Base-by-base conservation (phyloP, 2,888 invertebrate genomes). In the Cephus nigrinus region DNA sequence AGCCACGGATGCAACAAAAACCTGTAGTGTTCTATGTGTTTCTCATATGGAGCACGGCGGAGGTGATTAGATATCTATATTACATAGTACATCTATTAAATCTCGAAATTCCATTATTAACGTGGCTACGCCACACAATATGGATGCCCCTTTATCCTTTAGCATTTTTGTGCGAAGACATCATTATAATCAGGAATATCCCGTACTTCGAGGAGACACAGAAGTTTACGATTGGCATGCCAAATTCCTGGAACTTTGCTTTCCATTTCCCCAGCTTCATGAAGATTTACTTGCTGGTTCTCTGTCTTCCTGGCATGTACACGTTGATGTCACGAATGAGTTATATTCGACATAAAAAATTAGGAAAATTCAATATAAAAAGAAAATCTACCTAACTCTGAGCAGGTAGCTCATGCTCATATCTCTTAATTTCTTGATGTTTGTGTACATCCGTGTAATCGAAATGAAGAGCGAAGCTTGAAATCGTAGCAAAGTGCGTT, bases 141-240 rank as follows among this genome's bases (percentile, higher is more conserved):
- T 99, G 98, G 98, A 97, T 99, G 83, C 95, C 97, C 0, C 93
- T 98, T 0, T 99, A 98, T 91, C 99, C 99, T 0, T 89, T 98
- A 69, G 98, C 98, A 11, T 95, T 98, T 84, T 88, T 97, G 1
- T 96, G 97, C 87, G 98, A 99, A 93, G 96, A 97, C 0, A 94
- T 96, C 4, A 94, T 97, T 23, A 93, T 97, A 71, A 92, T 97
- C 31, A 93, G 97, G 76, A 96, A 97, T 90, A 96, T 98, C 88
- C 97, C 98, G 0, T 97, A 96, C 90, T 97, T 98, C 87, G 97
- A 98, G 84, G 96, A 97, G 88, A 97, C 97, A 0, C 93, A 94
- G 75, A 94, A 93, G 76, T 97, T 96, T 88, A 95, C 96, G 0
- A 88, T 97, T 2, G 92, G 94, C 0, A 88, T 99, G 89, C 98